A percentile compares a stretch with the other conserved stretches of the same genome.
Evolutionary conservation across 2,888 invertebrate genomes (phyloP).

Genomic region (Julus scanicus): DNA sequence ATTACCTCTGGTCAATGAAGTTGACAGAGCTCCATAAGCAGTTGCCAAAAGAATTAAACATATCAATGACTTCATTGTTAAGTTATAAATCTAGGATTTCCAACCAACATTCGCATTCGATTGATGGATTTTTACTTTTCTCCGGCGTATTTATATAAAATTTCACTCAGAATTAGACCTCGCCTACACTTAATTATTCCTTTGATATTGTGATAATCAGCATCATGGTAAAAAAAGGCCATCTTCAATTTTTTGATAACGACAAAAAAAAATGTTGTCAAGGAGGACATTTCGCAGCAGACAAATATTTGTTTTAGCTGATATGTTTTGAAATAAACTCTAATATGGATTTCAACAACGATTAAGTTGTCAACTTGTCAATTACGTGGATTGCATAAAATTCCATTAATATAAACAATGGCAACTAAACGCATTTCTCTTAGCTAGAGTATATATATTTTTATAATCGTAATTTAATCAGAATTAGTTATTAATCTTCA

Average conservation of each 20-base stretch:
- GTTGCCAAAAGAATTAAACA: not conserved
- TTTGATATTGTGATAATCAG: not conserved
- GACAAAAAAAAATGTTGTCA: not conserved
- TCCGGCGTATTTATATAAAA: not conserved
- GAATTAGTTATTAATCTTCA: no score
- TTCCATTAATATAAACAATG: no score
- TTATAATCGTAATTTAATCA: no score
- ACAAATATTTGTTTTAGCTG: not conserved
- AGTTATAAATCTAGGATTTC: not conserved
- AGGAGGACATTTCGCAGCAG: not conserved
- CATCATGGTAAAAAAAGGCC: not conserved
- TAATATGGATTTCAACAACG: not conserved
- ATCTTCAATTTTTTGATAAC: not conserved
- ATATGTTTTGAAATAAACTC: not conserved
- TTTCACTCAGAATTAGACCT: not conserved
- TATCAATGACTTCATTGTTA: not conserved
- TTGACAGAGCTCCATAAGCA: not conserved
- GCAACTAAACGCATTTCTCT: no score
- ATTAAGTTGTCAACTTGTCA: no score
- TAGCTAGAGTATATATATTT: no score
- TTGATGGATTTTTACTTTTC: not conserved
- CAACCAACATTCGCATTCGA: not conserved
- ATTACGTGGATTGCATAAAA: no score
- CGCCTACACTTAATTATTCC: not conserved
- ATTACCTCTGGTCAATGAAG: conserved; percentile 1